Evolutionary conservation across 1,140 invertebrate species (phyloP).

Genomic region (Marisa cornuarietis): DNA sequence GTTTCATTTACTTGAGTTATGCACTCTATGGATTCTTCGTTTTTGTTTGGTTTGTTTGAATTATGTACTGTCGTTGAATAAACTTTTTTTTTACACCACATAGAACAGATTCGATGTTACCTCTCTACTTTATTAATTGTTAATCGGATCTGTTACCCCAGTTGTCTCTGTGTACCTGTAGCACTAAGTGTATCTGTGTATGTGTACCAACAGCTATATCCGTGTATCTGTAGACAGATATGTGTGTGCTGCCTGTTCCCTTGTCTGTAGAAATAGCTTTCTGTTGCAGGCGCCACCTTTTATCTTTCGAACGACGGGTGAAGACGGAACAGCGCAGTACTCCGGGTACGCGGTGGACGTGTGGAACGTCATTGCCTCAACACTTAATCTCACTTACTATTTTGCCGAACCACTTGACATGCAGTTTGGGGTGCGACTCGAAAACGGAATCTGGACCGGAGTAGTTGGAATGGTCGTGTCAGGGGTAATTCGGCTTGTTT

Average conservation of each 20-base stretch:
- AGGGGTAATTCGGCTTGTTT: constrained; percentile 30
- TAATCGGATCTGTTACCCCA: too few relatives aligned
- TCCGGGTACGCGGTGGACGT: constrained; percentile 45
- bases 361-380: constrained; percentile 28
- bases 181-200: too few relatives aligned
- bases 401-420: constrained; percentile 28
- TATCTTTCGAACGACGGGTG: constrained; percentile 20
- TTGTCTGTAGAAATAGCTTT: not conserved
- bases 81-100: too few relatives aligned
- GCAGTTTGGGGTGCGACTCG: constrained; percentile 27
- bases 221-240: not conserved
- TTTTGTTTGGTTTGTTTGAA: too few relatives aligned
- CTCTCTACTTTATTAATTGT: too few relatives aligned
- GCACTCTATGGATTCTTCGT: too few relatives aligned
- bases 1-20: too few relatives aligned
- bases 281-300: constrained; percentile 39
- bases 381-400: constrained; percentile 33
- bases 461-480: constrained; percentile 40
- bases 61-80: too few relatives aligned
- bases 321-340: constrained; percentile 25
- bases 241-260: not conserved
- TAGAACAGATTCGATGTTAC: too few relatives aligned
- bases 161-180: too few relatives aligned
- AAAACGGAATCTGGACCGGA: constrained; percentile 45
- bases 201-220: too few relatives aligned